Evolutionary conservation across 2,113 vertebrate genomes (phyloP).

Genomic region (Datnioides undecimradiatus): DNA sequence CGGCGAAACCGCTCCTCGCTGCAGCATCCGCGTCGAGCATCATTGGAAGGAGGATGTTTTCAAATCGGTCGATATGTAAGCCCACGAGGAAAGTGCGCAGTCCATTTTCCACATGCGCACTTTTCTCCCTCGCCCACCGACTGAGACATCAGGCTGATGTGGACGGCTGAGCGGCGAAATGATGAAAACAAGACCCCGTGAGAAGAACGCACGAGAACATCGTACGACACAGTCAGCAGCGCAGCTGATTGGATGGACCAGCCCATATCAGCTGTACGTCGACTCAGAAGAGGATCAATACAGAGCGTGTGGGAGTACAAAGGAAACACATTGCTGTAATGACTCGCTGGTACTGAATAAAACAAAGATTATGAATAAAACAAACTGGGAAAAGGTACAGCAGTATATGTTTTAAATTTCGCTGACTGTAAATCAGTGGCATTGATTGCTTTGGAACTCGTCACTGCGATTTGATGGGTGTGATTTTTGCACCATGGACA

Average conservation of each 20-base stretch:
- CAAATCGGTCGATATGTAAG: background rate
- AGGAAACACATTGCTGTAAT: background rate
- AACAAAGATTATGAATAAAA: too few relatives aligned
- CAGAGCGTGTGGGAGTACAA: background rate
- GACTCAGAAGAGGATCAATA: background rate
- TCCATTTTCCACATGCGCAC: conserved; percentile 39
- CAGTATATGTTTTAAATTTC: too few relatives aligned
- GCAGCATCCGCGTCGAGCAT: conserved; percentile 40
- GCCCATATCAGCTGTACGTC: conserved; percentile 1
- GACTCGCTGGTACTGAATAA: too few relatives aligned
- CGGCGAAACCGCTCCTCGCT: conserved; percentile 18
- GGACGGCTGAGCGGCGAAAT: conserved; percentile 22
- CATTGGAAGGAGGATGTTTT: background rate
- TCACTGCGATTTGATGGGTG: background rate
- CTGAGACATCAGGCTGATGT: conserved; percentile 19
- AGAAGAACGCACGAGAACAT: conserved; percentile 72
- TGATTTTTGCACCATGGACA: conserved; percentile 48
- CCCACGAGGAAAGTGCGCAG: conserved; percentile 30
- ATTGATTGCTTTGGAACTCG: background rate
- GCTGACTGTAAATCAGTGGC: background rate
- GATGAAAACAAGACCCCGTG: conserved; percentile 69
- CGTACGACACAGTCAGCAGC: conserved; percentile 37
- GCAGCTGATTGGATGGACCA: conserved; percentile 69
- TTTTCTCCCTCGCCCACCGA: background rate
- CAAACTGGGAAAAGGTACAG: too few relatives aligned